Evolutionary conservation across 2,888 invertebrate genomes (phyloP), one percentile per base, ranked within the genome.

Genomic region (Stenchaetothrips biformis): DNA sequence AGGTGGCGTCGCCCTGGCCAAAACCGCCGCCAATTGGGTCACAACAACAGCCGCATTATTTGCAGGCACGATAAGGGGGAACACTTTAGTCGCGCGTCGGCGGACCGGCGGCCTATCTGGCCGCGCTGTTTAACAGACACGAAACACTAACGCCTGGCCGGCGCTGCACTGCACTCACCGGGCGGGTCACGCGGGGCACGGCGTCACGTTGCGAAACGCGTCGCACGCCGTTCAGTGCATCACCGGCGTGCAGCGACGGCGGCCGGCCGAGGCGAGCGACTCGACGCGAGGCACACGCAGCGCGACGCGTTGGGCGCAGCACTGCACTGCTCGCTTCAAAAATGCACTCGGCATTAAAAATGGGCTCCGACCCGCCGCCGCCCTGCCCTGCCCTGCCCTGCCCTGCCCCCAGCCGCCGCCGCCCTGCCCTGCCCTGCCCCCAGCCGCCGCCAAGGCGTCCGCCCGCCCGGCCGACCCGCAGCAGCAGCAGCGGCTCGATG

Each of bases 321-420:
- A 16, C 59, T 6, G 59, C 59, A 13, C 59, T 18, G 67, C 25
- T 25, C 3, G 2, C 67, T 37, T 74, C 67, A 74, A 74, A 74
- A 74, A 74, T 74, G 67, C 25, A 74, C 67, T 74, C 67, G 7
- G 67, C 67, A 74, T 74, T 74, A 74, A 74, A 74, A 74, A 25
- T 74, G 67, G 21, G 67, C 67, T 37, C 37, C 67, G 67, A 11
- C 21, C 25, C 67, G 21, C 37, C 37, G 67, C 67, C 67, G 13
- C 0, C 6, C 16, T 16, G 53, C 53, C 13, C 53, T 16, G 53
- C n/a, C n/a, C 53, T 7, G 53, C 53, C 13, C 53, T 7, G 7
- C 53, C 13, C 53, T 7, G 49, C n/a, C n/a, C n/a, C n/a, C 49
- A 49, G 11, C 53, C 13, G 53, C 53, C 53, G 53, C 53, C 53